Evolutionary conservation across 2,888 invertebrate species (phyloP).

Genomic region (Caenorhabditis imperialis): DNA sequence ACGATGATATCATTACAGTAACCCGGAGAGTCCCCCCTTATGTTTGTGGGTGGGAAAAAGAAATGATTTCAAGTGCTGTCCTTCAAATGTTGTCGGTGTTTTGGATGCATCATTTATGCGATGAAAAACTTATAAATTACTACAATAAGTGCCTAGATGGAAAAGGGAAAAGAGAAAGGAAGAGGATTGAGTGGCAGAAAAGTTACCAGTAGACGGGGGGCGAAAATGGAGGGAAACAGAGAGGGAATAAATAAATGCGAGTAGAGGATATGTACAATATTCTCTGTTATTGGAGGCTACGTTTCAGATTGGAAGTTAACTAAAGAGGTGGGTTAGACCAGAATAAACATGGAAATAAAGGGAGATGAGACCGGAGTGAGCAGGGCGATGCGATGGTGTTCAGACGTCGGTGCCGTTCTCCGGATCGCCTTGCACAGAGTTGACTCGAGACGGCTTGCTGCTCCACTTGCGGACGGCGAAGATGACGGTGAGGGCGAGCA

Average conservation of each 20-base stretch:
- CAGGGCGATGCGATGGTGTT: not conserved
- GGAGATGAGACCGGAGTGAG: slow-evolving; percentile 29
- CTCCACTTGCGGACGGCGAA: slow-evolving; percentile 63
- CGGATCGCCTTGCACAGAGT: slow-evolving; percentile 61
- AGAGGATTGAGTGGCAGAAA: slow-evolving; percentile 18
- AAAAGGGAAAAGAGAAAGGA: not conserved
- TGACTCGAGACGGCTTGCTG: slow-evolving; percentile 63
- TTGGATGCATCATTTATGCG: too few species aligned
- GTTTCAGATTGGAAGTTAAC: not conserved
- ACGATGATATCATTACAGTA: too few species aligned
- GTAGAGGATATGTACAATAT: slow-evolving; percentile 23
- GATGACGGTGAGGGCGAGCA: slow-evolving; percentile 48
- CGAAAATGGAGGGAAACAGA: not conserved
- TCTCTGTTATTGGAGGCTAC: not conserved
- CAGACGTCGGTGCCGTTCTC: slow-evolving; percentile 65
- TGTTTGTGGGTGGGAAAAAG: too few species aligned
- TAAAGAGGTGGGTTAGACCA: slow-evolving; percentile 22
- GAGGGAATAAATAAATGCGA: slow-evolving; percentile 19
- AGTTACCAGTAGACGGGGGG: slow-evolving; percentile 35
- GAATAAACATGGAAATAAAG: slow-evolving; percentile 26
- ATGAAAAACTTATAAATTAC: slow-evolving; percentile 43
- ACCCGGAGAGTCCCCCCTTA: too few species aligned
- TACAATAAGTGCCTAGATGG: slow-evolving; percentile 39
- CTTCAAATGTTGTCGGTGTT: too few species aligned
- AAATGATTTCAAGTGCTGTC: too few species aligned